Evolutionary conservation across 37 sponge, comb jelly and placozoan genomes (phyloP), one percentile per base, ranked within the genome.

Genomic region (Ianthella basta): DNA sequence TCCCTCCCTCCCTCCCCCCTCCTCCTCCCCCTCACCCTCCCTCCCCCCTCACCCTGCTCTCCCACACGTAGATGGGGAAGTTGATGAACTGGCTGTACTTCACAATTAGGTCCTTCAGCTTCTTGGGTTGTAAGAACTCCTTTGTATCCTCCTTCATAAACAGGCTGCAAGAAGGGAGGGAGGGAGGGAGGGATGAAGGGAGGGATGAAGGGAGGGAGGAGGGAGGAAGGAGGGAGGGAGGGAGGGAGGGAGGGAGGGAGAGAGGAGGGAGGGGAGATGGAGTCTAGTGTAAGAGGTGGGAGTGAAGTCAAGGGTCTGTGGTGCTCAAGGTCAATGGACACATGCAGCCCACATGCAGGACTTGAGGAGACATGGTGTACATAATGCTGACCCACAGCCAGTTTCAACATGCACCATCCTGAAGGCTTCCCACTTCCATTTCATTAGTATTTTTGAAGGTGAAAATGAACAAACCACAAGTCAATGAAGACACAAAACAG

Each of bases 21-120:
- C n/a, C n/a, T n/a, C n/a, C n/a, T n/a, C n/a, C n/a, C n/a, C n/a
- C n/a, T n/a, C n/a, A n/a, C n/a, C n/a, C n/a, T n/a, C n/a, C n/a
- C n/a, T 44, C 15, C 33, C 32, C 55, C 41, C 91, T 41, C 23
- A 96, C 96, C 90, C 86, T 94, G 92, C 97, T 97, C 53, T 95
- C 91, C 99, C 99, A 98, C 35, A 98, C 69, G 86, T 98, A 97
- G 85, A 98, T 98, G 72, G 97, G 97, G 93, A 98, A 98, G 86
- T 98, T 98, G 91, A 98, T 98, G 91, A 98, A 98, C 94, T 98
- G 99, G 29, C 92, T 91, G 92, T 98, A 98, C 85, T 94, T 98
- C 85, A 82, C 57, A 36, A 98, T 90, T 56, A 98, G 88, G 6
- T 82, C 85, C 86, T 91, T 94, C 53, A 98, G 63, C 19, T 78